Base-by-base conservation (phyloP, 2,888 invertebrate species). In the Adineta ricciae region DNA sequence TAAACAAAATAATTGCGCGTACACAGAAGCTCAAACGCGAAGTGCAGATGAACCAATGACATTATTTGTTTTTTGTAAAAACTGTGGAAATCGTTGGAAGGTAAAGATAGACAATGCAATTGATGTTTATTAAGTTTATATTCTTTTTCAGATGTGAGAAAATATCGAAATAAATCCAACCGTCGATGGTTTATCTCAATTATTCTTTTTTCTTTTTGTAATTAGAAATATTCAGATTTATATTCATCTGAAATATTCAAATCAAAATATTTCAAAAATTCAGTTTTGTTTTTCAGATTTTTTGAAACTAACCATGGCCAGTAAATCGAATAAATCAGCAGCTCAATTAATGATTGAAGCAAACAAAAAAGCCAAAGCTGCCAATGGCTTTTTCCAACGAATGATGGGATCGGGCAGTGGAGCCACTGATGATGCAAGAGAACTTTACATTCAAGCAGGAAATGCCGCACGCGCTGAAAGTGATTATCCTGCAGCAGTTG, bases 31-130 rank as follows among this genome's bases (percentile, higher is more conserved):
- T 86, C 98, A 99, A 91, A 99, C 98, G 1, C 93, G 98, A 90
- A 96, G 96, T 89, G 95, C 99, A 89, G 99, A 99, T 93, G 99
- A 99, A 93, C 99, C 99, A 86, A 99, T 99, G 99, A 99, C 99
- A 64, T 99, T 99, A 0, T 99, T 99, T 92, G 97, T 97, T 83
- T 93, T 95, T 90, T 99, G 99, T 91, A 97, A 97, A 91, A 94
- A 94, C 89, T 99, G 99, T 91, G 98, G 98, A 83, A 95, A 98
- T 91, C 93, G 98, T 90, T 99, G 98, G 98, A 99, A 99, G 92
- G 78, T 78, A 78, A 78, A 78, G 1, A 0, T 2, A 64, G 19
- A 64, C 32, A 14, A 4, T 32, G 11, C 2, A 32, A 64, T 27
- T 64, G 1, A 46, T 46, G 8, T 46, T 46, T 46, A 46, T 11